Base-by-base conservation (phyloP, 2,113 vertebrate species). In the Zosterops japonicus region DNA sequence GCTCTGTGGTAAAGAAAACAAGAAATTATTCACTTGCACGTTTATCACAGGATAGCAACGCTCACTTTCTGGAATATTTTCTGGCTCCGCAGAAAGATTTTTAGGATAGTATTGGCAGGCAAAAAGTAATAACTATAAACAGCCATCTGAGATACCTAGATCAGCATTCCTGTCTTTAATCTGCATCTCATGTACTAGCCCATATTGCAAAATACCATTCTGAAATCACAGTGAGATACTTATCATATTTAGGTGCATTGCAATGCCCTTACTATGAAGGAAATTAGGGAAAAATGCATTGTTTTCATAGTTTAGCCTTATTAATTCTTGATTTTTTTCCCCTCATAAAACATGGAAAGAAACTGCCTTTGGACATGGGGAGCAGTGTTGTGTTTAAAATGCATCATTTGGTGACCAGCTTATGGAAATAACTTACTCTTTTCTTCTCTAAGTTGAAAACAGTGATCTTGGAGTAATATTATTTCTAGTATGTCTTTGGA, bases 81-180 rank as follows among this genome's bases (percentile, higher is more conserved):
- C 81, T 87, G 53, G 3, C 59, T 86, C 83, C 72, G 39, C 71
- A 78, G 75, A 79, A 89, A 61, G 14, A 47, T 28, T 85, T 85
- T 86, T 83, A 80, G 67, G 29, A 44, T 57, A 39, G 14, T 50
- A 65, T 80, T 95, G 84, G 84, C 95, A 90, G 39, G 19, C 41
- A 87, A 65, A 49, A 94, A 49, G n/a, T 89, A 84, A 84, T 89
- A 91, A 79, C 69, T 76, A 21, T 85, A 56, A 95, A 60, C 52
- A 91, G 17, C 87, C 75, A 88, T 90, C 63, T 93, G 91, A 95
- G 63, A 78, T 86, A 91, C 76, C 56, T 85, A 74, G 42, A 64
- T 18, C 22, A 80, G 14, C n/a, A 44, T 91, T 87, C 5, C 24
- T 71, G 0, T 82, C 63, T 88, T 91, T 41, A 80, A 78, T 90